Base-by-base conservation (phyloP, 2,888 invertebrate species). In the Perithous albicinctus region DNA sequence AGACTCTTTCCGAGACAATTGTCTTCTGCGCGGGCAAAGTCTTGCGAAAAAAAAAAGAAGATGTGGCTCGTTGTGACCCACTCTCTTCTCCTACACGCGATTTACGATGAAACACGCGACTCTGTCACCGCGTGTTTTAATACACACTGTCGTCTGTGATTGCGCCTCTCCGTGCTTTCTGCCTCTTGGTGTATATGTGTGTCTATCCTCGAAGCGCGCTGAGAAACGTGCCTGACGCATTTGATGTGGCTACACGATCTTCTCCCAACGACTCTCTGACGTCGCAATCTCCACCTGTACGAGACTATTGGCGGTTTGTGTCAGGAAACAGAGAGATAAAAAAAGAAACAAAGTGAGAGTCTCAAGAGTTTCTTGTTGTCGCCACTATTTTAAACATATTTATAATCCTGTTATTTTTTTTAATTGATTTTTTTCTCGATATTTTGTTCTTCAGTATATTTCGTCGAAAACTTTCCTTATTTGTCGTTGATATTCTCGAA, bases 161-260 rank as follows among this genome's bases (percentile, higher is more conserved):
- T 18, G 54, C 54, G n/a, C n/a, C n/a, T n/a, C 15, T 56, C n/a
- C 7, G 32, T 10, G 7, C 59, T 59, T 32, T 59, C 29, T 59
- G 26, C 15, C 18, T 18, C 7, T 56, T n/a, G 12, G 32, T 59
- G n/a, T n/a, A n/a, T n/a, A 1, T 32, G 5, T 59, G 32, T 32
- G 18, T 59, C 2, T 35, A 4, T 35, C 6, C 35, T 2, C 26
- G 26, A 26, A 10, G 23, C 32, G 59, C 59, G 59, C 1, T 56
- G 54, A 29, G n/a, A 1, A 2, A 56, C 54, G 54, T 26, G 26
- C 23, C n/a, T 5, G 54, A 29, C 29, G 54, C 54, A 4, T 59
- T 59, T 59, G 7, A 32, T 18, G 59, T 35, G 15, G n/a, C 32
- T 59, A 6, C 15, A 7, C 59, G 15, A 32, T 32, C 59, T 32